Percentiles rank a stretch among this genome's conserved stretches.
phyloP scores from a whole-genome alignment of 2,113 vertebrate genomes.

The Megaceryle torquata region DNA sequence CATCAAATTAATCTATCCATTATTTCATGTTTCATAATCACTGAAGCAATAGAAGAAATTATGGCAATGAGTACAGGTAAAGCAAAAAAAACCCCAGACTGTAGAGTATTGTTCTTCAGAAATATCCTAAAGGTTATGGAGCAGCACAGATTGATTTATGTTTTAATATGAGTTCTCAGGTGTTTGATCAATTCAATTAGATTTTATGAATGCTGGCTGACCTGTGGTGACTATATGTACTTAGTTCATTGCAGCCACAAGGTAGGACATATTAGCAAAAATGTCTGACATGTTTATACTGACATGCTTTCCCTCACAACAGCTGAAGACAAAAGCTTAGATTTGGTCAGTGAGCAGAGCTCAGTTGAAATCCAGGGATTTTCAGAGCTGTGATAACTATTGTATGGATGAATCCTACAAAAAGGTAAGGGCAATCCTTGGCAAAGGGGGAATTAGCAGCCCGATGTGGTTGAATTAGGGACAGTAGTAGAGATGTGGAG shows the following conservation, averaged over 20 bases:
- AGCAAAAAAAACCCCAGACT: background rate
- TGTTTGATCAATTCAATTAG: background rate
- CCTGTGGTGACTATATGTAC: background rate
- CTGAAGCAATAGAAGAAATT: background rate
- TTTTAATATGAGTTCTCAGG: background rate
- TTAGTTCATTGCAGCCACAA: background rate
- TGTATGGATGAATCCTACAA: background rate
- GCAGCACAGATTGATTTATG: background rate
- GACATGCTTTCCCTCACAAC: background rate
- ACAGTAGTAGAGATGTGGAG: background rate
- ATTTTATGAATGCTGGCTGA: background rate
- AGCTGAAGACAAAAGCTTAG: background rate
- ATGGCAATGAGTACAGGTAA: background rate
- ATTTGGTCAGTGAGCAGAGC: background rate
- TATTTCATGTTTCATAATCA: background rate
- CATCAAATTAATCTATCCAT: background rate
- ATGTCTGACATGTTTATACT: background rate
- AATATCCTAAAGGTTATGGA: background rate
- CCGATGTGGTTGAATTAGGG: background rate
- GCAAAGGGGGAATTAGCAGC: background rate
- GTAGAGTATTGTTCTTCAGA: background rate
- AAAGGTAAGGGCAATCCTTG: background rate
- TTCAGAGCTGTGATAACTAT: background rate
- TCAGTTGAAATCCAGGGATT: background rate
- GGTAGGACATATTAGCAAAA: background rate